Conservation (phyloP, 2,888 invertebrate species). For the Agrilus mali region DNA sequence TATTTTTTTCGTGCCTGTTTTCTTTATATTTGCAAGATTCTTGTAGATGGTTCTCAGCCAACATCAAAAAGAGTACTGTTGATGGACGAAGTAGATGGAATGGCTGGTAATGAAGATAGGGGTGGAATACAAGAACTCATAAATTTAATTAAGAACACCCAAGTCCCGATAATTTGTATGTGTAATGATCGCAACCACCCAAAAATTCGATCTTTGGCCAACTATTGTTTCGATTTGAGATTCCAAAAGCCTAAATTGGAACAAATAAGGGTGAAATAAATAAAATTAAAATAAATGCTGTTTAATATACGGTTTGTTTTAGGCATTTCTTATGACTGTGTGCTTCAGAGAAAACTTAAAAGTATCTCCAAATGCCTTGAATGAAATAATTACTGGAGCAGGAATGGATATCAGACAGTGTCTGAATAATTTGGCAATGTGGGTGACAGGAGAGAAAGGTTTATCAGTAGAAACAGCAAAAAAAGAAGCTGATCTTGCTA, state of each 20-base stretch:
- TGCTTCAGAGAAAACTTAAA: conserved; percentile 84
- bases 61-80: conserved; percentile 77
- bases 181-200: conserved; percentile 93
- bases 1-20: no score
- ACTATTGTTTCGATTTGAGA: conserved; percentile 86
- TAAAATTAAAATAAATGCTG: background rate
- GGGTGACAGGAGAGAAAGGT: conserved; percentile 47
- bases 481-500: conserved; percentile 44
- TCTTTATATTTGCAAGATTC: background rate
- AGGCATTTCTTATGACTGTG: conserved; percentile 84
- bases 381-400: conserved; percentile 73
- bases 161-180: conserved; percentile 89
- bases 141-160: conserved; percentile 72
- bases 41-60: conserved; percentile 23
- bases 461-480: conserved; percentile 40
- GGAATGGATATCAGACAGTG: conserved; percentile 92
- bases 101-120: conserved; percentile 98
- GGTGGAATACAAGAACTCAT: conserved; percentile 95
- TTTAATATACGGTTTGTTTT: conserved; percentile 16
- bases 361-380: conserved; percentile 60
- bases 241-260: conserved; percentile 77
- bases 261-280: conserved; percentile 69
- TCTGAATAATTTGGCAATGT: conserved; percentile 78
- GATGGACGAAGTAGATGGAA: conserved; percentile 99
- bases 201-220: conserved; percentile 85